Base-by-base conservation (phyloP, 2,888 invertebrate species). In the Drosophila yooni region DNA sequence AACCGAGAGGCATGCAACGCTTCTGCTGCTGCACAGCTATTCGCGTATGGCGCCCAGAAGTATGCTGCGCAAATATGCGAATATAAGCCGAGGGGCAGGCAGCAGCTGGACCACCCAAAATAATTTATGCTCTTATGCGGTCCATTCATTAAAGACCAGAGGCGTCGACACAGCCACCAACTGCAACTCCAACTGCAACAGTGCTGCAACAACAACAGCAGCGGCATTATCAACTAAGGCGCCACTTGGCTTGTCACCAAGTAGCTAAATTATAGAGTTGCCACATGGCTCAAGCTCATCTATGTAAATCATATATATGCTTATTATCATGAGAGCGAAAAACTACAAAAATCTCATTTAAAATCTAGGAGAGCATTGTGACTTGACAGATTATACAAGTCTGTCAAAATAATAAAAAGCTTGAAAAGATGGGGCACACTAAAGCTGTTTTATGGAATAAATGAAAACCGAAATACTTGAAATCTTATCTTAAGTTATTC, bases 21-120 rank as follows among this genome's bases (percentile, higher is more conserved):
- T 50, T n/a, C 58, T 18, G 62, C 61, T 53, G 53, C 31, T 18
- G 36, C 61, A 65, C 51, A 63, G 25, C 34, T 53, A 74, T 80
- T 62, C 64, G 65, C 63, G 50, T 48, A 58, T 75, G 82, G 79
- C 82, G 73, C 76, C 87, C 82, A 70, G 58, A 87, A 83, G 72
- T 62, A 89, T 86, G 82, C 82, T 80, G 84, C 84, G 88, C 82
- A 86, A 89, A 86, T 81, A 86, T 86, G 89, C 82, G 40, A 65
- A 18, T 43, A 34, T 65, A 74, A 75, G 76, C 77, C 65, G 36
- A 64, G 43, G 29, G 21, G 29, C 34, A 29, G n/a, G 7, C 10
- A 29, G 27, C 40, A 51, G 36, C 52, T 13, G 59, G 58, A 56
- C 29, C 40, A 36, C 31, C 61, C 56, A 29, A 73, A 85, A 89